Evolutionary conservation across 2,113 vertebrate genomes (phyloP), one percentile per base, ranked within the genome.

Genomic region (Nerophis lumbriciformis): DNA sequence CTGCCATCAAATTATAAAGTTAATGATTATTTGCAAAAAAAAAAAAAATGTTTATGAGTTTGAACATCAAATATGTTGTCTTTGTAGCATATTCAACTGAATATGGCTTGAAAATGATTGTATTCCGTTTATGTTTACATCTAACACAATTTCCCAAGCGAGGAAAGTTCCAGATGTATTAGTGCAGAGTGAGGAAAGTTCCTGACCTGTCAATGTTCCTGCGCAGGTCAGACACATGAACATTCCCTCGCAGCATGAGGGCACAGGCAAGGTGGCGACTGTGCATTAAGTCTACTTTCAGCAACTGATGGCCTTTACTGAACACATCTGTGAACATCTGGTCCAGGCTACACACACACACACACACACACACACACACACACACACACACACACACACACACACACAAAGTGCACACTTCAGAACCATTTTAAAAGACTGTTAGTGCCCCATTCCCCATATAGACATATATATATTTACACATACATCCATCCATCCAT

Each of bases 251-350:
- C 69, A 98, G 88, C 68, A 99, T 92, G 37, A 99, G 92, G 11
- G 95, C 95, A 66, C 96, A 99, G 48, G 96, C 95, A 19, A 99
- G 90, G 79, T 97, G 98, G 21, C 98, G 89, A 70, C 84, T 91
- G 28, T 88, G 94, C 70, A 89, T 95, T 5, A 95, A 96, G 76
- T 99, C 92, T 2, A 94, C 93, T 66, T 64, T 90, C 81, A 99
- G 93, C 28, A 99, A 85, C 59, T 99, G 96, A 80, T 98, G 92
- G 65, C 95, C 93, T 88, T 93, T 99, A 56, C 93, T 96, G 82
- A 98, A 98, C 8, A 94, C 95, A 69, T 99, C 95, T 53, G 93
- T 95, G 88, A 99, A 99, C 94, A 99, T 97, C 80, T 98, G 96
- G 86, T 99, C 94, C 89, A 98, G 72, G 61, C 95, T 98, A 5